Conservation (phyloP, 2,113 vertebrate genomes). For the Ammodytes marinus region DNA sequence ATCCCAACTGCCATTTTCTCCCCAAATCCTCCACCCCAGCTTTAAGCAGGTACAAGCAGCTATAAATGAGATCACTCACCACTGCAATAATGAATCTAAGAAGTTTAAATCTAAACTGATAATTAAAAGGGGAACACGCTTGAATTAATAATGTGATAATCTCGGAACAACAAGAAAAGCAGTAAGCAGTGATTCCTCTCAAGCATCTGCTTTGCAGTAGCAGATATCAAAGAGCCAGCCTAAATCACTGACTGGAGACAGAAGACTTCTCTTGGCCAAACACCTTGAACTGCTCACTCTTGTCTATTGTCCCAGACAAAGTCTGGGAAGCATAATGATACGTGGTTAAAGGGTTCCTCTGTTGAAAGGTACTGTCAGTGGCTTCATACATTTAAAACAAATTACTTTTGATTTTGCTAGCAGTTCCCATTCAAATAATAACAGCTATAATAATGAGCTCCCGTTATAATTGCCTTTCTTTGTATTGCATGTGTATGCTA, state of each 20-base stretch:
- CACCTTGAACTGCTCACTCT: conserved; percentile 15
- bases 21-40: no score
- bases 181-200: background rate
- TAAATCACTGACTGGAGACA: conserved; percentile 32
- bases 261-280: conserved; percentile 1
- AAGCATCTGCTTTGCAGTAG: conserved; percentile 41
- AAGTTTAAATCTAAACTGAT: background rate
- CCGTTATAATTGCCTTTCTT: no score
- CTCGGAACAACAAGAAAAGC: conserved; percentile 28
- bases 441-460: background rate
- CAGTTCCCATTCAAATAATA: background rate
- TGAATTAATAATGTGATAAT: background rate
- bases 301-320: background rate
- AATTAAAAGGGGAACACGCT: background rate
- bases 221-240: conserved; percentile 25
- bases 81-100: background rate
- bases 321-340: background rate
- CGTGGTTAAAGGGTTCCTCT: background rate
- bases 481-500: no score
- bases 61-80: background rate
- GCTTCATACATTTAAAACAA: background rate
- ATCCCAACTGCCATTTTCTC: no score
- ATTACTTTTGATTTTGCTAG: background rate
- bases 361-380: background rate
- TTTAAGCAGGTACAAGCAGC: background rate